Evolutionary conservation across 2,797 vertebrate species (phyloP), one percentile per base, ranked within the genome.

Genomic region (Lacerta bilineata): DNA sequence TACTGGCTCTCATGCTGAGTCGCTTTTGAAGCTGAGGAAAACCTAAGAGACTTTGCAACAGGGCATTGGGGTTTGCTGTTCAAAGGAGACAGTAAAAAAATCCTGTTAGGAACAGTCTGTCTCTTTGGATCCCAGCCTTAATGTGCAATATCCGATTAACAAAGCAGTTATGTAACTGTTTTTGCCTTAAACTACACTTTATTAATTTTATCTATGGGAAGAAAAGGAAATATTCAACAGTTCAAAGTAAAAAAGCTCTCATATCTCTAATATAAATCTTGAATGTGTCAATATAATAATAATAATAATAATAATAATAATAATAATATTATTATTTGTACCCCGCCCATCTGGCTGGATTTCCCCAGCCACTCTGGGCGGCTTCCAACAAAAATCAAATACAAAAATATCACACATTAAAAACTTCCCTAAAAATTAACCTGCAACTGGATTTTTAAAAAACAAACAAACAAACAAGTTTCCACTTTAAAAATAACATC

Each of bases 371-470:
- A 33, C 33, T 33, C 33, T 33, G 33, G 33, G 33, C 33, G 33
- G 33, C 33, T 33, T 33, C 33, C 33, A 33, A 33, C 33, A 33
- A 33, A 33, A 33, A 33, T 33, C 33, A 33, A 33, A 33, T 33
- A 33, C 33, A 33, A 33, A 33, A 33, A 33, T 33, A 33, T 33
- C 33, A 33, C 33, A 33, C 33, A 33, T 33, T 33, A 33, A 33
- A 33, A 33, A 33, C 33, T 33, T 33, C 33, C 33, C 33, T 33
- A 33, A 33, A 33, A 33, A 33, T 77, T 80, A 0, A 3, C 2
- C 77, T 90, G 11, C 0, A 1, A 83, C 92, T 93, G 82, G 39
- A 87, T 80, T 91, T 33, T 59, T 18, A 1, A 88, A 88, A 39
- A 18, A 33, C 33, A 33, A 64, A 87, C 71, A 72, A 71, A 72